phyloP scores from a whole-genome alignment of 2,113 vertebrate species.

The Brachyistius frenatus region DNA sequence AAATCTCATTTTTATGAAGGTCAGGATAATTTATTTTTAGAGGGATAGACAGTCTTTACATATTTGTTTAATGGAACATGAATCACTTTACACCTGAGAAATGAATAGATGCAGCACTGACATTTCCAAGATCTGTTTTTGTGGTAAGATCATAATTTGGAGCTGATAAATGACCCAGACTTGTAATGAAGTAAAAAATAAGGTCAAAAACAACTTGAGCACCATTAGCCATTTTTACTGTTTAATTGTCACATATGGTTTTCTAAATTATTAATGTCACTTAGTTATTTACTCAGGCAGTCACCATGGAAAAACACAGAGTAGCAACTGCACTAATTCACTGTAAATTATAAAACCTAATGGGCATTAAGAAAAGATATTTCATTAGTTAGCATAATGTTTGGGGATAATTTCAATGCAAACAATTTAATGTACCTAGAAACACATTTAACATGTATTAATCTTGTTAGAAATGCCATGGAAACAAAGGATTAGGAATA shows the following conservation, averaged over 20 bases:
- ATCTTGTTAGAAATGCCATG: no score
- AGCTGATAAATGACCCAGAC: constrained; percentile 74
- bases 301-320: neutral
- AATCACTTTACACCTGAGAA: constrained; percentile 81
- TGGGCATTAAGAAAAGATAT: constrained; percentile 17
- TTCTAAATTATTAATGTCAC: constrained; percentile 58
- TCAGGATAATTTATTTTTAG: constrained; percentile 83
- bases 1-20: constrained; percentile 83
- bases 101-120: constrained; percentile 78
- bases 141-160: constrained; percentile 77
- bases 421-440: no score
- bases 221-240: constrained; percentile 70
- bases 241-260: constrained; percentile 77
- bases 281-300: constrained; percentile 31
- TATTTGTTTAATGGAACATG: constrained; percentile 83
- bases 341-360: constrained; percentile 29
- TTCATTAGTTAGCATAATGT: constrained; percentile 9
- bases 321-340: constrained; percentile 14
- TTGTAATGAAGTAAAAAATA: constrained; percentile 75
- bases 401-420: neutral
- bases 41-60: constrained; percentile 74
- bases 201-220: constrained; percentile 72
- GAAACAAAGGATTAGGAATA: no score
- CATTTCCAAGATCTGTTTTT: constrained; percentile 81
- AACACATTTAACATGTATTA: no score